Conservation (phyloP, 23 tunicate genomes). For the Phallusia fumigata region DNA sequence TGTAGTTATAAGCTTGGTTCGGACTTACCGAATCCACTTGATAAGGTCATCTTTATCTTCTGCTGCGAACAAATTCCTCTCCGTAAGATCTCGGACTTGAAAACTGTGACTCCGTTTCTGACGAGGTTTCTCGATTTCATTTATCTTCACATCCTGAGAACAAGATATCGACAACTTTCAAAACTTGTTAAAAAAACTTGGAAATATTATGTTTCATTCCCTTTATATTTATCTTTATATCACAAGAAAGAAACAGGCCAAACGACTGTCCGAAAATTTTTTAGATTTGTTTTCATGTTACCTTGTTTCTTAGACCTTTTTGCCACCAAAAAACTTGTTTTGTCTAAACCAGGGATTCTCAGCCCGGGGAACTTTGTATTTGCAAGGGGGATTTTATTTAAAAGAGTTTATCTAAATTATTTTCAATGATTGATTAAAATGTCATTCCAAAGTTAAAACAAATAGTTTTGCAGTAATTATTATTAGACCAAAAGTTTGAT, state of each 20-base stretch:
- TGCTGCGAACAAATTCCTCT: conserved; percentile 68
- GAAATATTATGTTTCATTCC: no score
- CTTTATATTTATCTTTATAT: no score
- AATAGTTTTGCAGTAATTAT: no score
- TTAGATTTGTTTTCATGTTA: neutral
- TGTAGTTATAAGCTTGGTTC: no score
- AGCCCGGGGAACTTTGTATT: no score
- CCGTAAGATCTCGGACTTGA: conserved; percentile 66
- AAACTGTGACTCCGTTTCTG: conserved; percentile 81
- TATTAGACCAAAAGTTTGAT: no score
- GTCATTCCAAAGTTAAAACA: no score
- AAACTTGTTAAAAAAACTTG: neutral
- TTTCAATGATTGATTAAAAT: no score
- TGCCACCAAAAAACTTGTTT: no score
- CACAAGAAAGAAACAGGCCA: neutral
- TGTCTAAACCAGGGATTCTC: no score
- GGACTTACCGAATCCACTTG: conserved; percentile 69
- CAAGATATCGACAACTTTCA: neutral
- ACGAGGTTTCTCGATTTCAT: conserved; percentile 76
- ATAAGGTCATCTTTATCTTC: conserved; percentile 33
- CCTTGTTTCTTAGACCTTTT: neutral
- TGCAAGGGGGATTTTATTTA: no score
- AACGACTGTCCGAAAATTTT: neutral
- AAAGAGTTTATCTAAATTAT: no score
- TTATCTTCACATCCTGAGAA: conserved; percentile 62